These are phyloP conservation scores for Pristionchus fissidentatus DNA, from an alignment of 2,888 invertebrate species.

Conservation along the genomic window DNA sequence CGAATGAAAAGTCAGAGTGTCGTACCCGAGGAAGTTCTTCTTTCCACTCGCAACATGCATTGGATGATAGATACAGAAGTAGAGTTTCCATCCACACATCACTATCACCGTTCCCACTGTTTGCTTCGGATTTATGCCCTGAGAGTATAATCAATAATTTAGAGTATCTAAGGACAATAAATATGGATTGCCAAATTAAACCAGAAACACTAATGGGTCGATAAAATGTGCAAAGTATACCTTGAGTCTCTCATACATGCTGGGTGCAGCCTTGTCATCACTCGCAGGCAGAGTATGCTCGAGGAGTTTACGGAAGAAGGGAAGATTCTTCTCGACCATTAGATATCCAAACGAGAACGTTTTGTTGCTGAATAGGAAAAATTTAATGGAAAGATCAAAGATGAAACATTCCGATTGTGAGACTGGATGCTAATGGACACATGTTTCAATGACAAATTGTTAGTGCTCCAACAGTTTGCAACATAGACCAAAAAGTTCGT, in stretches of 20 bases:
- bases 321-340: constrained; percentile 90
- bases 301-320: constrained; percentile 92
- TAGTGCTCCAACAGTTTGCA: too few relatives aligned
- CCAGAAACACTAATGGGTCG: background rate
- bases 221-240: constrained; percentile 36
- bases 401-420: too few relatives aligned
- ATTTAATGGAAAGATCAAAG: too few relatives aligned
- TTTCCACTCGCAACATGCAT: constrained; percentile 82
- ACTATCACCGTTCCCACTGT: constrained; percentile 96
- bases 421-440: too few relatives aligned
- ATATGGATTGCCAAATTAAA: background rate
- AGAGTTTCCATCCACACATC: constrained; percentile 94
- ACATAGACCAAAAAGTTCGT: too few relatives aligned
- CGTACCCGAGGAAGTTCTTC: constrained; percentile 47
- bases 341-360: constrained; percentile 94
- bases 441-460: background rate
- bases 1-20: background rate
- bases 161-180: background rate
- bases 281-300: constrained; percentile 87
- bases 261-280: constrained; percentile 47
- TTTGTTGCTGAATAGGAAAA: constrained; percentile 85
- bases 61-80: constrained; percentile 98
- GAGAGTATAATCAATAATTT: constrained; percentile 21
- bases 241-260: constrained; percentile 63
- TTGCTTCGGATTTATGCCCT: constrained; percentile 91